These are phyloP conservation scores for Napeogenes sylphis DNA, from an alignment of 2,888 invertebrate species.

Conservation along the genomic window DNA sequence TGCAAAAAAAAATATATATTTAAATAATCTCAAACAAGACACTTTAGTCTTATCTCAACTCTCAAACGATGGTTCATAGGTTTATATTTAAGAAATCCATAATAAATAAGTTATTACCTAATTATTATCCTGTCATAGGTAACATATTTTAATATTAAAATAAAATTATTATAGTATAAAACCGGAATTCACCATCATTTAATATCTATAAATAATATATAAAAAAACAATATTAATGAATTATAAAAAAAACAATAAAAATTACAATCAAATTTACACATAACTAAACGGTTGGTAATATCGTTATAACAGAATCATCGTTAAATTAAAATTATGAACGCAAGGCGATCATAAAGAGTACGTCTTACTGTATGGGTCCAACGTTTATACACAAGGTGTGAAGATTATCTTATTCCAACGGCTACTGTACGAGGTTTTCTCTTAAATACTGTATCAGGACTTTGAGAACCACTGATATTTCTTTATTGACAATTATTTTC, in stretches of 20 bases:
- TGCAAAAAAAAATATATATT: too few species aligned
- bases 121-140: too few species aligned
- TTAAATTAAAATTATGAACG: too few species aligned
- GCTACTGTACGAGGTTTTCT: conserved; percentile 59
- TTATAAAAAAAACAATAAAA: conserved; percentile 10
- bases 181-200: neutral
- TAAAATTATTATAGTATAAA: too few species aligned
- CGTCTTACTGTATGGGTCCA: conserved; percentile 54
- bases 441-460: conserved; percentile 41
- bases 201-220: neutral
- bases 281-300: neutral
- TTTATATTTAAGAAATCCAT: too few species aligned
- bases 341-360: neutral
- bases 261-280: conserved; percentile 11
- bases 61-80: too few species aligned
- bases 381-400: conserved; percentile 72
- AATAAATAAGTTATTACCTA: too few species aligned
- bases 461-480: conserved; percentile 28
- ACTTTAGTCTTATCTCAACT: too few species aligned
- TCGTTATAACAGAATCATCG: neutral
- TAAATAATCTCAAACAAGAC: too few species aligned
- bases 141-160: too few species aligned
- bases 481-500: conserved; percentile 23
- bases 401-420: conserved; percentile 75
- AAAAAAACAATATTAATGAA: too few species aligned